A percentile compares a stretch with the other conserved stretches of the same genome.
Evolutionary conservation across 2,888 invertebrate genomes (phyloP).

Genomic region (Belgica antarctica): DNA sequence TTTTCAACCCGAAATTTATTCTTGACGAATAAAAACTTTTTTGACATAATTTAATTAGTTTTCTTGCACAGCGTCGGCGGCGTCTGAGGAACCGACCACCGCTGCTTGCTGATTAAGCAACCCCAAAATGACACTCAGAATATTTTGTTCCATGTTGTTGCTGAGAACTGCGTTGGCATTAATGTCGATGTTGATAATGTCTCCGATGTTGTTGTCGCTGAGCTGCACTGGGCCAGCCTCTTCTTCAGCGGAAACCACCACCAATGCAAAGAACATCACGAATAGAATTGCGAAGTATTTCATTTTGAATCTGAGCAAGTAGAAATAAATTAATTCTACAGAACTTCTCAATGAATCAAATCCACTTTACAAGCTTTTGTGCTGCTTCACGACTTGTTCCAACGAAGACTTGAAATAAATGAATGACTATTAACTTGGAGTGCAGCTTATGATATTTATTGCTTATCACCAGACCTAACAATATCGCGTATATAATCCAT

Average conservation of each 20-base stretch:
- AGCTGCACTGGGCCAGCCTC: neutral
- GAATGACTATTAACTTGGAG: neutral
- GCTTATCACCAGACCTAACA: neutral
- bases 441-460: neutral
- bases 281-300: neutral
- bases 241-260: neutral
- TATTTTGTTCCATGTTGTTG: slow-evolving; percentile 1
- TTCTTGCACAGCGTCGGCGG: too few species aligned
- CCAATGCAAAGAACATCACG: neutral
- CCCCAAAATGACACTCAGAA: neutral
- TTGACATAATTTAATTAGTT: too few species aligned
- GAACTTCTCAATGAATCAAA: neutral
- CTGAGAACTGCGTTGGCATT: neutral
- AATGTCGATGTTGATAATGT: slow-evolving; percentile 17
- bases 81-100: too few species aligned
- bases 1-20: too few species aligned
- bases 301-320: neutral
- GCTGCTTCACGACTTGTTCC: too few species aligned
- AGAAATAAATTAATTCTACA: slow-evolving; percentile 8
- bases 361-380: neutral
- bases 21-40: too few species aligned
- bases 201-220: slow-evolving; percentile 29
- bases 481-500: neutral
- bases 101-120: slow-evolving; percentile 10
- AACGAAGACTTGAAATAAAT: neutral